Conservation (phyloP, 2,797 vertebrate genomes). For the Neosilurus mollespiculum region DNA sequence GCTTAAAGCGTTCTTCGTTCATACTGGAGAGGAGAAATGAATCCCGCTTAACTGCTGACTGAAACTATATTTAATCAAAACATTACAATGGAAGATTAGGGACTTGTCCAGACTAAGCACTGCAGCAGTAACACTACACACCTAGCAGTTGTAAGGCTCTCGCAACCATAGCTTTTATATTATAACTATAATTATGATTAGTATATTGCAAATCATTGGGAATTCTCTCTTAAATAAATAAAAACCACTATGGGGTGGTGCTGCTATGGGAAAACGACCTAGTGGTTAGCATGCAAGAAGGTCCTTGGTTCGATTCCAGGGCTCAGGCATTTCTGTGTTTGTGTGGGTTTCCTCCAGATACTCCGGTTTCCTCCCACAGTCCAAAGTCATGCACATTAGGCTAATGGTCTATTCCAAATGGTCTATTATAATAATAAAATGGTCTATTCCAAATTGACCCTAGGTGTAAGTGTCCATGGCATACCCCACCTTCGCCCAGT, state of each 20-base stretch:
- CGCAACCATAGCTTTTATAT: background rate
- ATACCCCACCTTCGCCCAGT: too few relatives aligned
- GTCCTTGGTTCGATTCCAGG: too few relatives aligned
- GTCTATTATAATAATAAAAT: too few relatives aligned
- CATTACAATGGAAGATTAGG: background rate
- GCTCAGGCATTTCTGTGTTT: too few relatives aligned
- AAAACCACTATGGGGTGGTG: background rate
- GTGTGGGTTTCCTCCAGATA: too few relatives aligned
- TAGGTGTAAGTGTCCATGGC: too few relatives aligned
- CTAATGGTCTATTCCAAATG: too few relatives aligned
- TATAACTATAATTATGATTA: background rate
- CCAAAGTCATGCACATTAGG: too few relatives aligned
- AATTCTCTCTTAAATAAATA: background rate
- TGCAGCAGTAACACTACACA: background rate
- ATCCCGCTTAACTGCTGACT: background rate
- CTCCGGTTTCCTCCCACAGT: too few relatives aligned
- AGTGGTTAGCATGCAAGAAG: too few relatives aligned
- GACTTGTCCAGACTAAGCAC: slow-evolving; percentile 2
- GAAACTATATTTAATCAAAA: background rate
- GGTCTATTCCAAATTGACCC: too few relatives aligned
- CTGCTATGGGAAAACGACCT: background rate
- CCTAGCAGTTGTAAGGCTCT: background rate
- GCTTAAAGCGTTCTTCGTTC: background rate
- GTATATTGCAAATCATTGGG: background rate
- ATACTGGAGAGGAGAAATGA: background rate